phyloP scores from a whole-genome alignment of 1,140 invertebrate species.

The Drosophila pruinosa region DNA sequence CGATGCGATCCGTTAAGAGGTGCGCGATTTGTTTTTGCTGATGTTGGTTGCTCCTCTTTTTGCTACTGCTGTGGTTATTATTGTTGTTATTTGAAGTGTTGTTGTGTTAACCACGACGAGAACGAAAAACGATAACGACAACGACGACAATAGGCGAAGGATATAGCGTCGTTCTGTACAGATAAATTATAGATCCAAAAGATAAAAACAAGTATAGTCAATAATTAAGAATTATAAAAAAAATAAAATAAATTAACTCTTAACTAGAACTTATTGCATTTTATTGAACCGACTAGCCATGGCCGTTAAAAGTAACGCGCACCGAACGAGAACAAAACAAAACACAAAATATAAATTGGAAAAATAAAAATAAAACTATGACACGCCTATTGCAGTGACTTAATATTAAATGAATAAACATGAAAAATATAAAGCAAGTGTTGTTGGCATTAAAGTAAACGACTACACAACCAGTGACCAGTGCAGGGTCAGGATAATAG shows the following conservation, averaged over 20 bases:
- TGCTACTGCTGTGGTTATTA: constrained; percentile 26
- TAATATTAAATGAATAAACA: constrained; percentile 7
- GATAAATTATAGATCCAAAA: constrained; percentile 31
- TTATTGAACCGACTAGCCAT: not conserved
- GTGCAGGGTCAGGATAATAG: not conserved
- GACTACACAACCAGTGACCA: constrained; percentile 7
- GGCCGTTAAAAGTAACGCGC: not conserved
- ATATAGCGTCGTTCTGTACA: constrained; percentile 48
- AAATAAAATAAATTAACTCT: not conserved
- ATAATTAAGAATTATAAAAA: not conserved
- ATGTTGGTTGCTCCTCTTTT: too few species aligned
- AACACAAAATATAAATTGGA: constrained; percentile 8
- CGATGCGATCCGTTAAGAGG: constrained; percentile 32
- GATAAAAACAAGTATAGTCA: constrained; percentile 4
- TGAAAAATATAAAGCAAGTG: not conserved
- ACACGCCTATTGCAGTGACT: constrained; percentile 14
- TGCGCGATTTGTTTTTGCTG: constrained; percentile 26
- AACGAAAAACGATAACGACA: constrained; percentile 39
- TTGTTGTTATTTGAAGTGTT: constrained; percentile 11
- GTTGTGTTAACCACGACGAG: constrained; percentile 31
- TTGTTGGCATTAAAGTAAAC: constrained; percentile 37
- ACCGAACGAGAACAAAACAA: not conserved
- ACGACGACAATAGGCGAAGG: constrained; percentile 51
- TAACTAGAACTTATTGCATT: not conserved
- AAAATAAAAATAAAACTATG: not conserved